Conservation (phyloP, 2,113 vertebrate species). For the Grus americana region DNA sequence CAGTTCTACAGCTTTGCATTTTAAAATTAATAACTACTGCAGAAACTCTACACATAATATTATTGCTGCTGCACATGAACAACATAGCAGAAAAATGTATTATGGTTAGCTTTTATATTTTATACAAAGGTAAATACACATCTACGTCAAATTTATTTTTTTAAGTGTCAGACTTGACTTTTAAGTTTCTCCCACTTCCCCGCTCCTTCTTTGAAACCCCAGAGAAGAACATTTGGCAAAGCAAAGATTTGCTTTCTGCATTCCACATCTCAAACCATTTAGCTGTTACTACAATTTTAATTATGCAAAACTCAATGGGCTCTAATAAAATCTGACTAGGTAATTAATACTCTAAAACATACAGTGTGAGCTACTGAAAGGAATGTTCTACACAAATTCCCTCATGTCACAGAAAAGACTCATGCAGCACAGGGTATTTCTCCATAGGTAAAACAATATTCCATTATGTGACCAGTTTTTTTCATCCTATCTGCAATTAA, state of each 20-base stretch:
- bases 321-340: conserved; percentile 41
- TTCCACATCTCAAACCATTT: not conserved
- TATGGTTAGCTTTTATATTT: not conserved
- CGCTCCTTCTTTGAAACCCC: not conserved
- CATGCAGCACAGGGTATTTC: not conserved
- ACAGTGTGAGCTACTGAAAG: not conserved
- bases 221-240: not conserved
- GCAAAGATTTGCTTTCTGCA: not conserved
- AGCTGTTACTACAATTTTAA: conserved; percentile 18
- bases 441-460: not conserved
- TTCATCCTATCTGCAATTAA: not conserved
- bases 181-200: not conserved
- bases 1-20: not conserved
- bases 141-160: not conserved
- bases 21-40: not conserved
- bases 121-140: not conserved
- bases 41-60: not conserved
- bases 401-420: not conserved
- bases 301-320: conserved; percentile 16
- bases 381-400: not conserved
- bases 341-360: conserved; percentile 40
- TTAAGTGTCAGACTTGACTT: not conserved
- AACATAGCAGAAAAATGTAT: not conserved
- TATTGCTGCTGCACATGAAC: not conserved
- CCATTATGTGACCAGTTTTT: not conserved